Conservation (phyloP, 2,888 invertebrate species). For the Apamea monoglypha region DNA sequence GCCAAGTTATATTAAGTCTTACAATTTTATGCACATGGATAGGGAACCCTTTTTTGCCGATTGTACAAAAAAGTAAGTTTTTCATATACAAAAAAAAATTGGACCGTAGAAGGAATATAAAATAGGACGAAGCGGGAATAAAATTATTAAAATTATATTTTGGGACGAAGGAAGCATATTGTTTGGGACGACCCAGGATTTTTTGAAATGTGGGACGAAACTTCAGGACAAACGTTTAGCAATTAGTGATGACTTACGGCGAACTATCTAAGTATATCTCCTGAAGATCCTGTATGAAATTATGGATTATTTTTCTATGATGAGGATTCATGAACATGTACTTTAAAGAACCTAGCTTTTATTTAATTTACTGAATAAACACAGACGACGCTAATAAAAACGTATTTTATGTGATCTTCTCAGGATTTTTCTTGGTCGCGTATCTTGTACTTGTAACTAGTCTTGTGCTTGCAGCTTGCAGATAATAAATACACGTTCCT, state of each 20-base stretch:
- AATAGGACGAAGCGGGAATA: no score
- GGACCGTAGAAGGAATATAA: no score
- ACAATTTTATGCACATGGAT: no score
- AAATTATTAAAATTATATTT: no score
- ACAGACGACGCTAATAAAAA: not conserved
- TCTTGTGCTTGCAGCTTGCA: slow-evolving; percentile 25
- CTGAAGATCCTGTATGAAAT: not conserved
- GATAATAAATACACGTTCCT: slow-evolving; percentile 51
- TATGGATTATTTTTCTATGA: not conserved
- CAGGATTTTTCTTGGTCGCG: not conserved
- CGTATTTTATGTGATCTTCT: not conserved
- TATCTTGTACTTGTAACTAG: slow-evolving; percentile 31
- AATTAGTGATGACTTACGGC: slow-evolving; percentile 3
- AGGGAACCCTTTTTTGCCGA: no score
- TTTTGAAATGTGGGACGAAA: no score
- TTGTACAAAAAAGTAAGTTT: no score
- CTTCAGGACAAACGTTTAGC: not conserved
- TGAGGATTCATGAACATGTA: not conserved
- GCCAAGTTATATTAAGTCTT: no score
- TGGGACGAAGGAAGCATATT: no score
- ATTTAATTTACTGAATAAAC: not conserved
- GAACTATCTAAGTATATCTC: slow-evolving; percentile 18
- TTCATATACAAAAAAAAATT: no score
- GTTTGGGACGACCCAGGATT: no score
- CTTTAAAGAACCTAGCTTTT: not conserved